Evolutionary conservation across 2,888 invertebrate genomes (phyloP).

Genomic region (Melikaiella ostensackeni): DNA sequence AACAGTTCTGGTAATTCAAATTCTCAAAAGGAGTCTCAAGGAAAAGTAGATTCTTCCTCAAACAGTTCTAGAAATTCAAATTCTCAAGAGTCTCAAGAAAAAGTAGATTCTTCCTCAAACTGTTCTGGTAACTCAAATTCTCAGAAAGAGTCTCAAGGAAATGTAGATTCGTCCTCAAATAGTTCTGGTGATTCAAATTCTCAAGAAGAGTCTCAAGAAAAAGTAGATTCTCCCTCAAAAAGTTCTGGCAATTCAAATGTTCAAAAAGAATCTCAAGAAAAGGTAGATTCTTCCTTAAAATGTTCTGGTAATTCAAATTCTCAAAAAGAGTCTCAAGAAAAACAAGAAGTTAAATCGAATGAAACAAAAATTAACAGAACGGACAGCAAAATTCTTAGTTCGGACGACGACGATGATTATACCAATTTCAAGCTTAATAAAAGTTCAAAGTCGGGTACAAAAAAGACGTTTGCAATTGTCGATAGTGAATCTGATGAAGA

Average conservation of each 20-base stretch:
- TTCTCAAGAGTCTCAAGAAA: neutral
- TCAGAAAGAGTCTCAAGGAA: neutral
- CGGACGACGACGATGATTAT: neutral
- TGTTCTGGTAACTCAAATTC: neutral
- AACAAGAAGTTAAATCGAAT: neutral
- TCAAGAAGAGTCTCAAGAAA: neutral
- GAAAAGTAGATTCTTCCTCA: neutral
- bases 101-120: neutral
- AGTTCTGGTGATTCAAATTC: neutral
- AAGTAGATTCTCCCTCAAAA: neutral
- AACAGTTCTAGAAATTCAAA: neutral
- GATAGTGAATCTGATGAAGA: constrained; percentile 65
- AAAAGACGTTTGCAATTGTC: constrained; percentile 45
- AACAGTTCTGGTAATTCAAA: neutral
- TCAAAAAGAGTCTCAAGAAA: neutral
- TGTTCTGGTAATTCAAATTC: neutral
- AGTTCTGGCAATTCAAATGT: too few species aligned
- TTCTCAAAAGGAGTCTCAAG: neutral
- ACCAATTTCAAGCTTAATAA: neutral
- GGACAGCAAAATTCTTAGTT: neutral
- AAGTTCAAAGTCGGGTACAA: constrained; percentile 12
- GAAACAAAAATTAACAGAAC: neutral
- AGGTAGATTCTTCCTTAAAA: neutral
- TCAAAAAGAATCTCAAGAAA: neutral
- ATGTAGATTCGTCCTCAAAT: neutral